Evolutionary conservation across 2,113 vertebrate genomes (phyloP).

Genomic region (Macroglossus sobrinus): DNA sequence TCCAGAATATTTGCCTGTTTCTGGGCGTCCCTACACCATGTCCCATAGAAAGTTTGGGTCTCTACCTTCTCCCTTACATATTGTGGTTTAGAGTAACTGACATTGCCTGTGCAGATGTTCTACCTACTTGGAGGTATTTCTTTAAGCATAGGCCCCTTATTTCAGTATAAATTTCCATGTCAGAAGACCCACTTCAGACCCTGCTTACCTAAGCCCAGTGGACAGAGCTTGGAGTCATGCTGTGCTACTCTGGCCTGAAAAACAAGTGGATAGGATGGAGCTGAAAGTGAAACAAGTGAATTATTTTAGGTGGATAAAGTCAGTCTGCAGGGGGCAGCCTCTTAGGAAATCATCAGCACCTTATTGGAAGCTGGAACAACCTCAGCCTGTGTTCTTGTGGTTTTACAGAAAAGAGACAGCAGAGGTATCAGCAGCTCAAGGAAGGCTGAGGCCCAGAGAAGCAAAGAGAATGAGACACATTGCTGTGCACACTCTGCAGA

Average conservation of each 20-base stretch:
- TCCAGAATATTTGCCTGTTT: background rate
- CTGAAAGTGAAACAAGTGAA: background rate
- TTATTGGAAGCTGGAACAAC: background rate
- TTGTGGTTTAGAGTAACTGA: background rate
- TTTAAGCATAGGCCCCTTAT: background rate
- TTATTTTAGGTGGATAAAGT: background rate
- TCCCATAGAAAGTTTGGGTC: background rate
- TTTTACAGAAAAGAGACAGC: background rate
- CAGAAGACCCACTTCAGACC: background rate
- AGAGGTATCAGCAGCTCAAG: background rate
- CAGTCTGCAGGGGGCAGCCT: background rate
- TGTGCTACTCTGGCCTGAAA: background rate
- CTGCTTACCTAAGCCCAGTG: background rate
- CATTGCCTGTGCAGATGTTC: background rate
- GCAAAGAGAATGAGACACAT: background rate
- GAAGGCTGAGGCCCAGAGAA: background rate
- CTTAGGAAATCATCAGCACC: conserved; percentile 8
- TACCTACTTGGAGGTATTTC: background rate
- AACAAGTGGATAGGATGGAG: background rate
- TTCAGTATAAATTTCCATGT: background rate
- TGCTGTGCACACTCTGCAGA: background rate
- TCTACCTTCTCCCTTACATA: background rate
- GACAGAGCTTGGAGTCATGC: background rate
- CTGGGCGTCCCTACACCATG: background rate
- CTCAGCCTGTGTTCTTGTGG: background rate